phyloP scores from a whole-genome alignment of 35 echinoderm and acorn worm species.

The Anneissia japonica region DNA sequence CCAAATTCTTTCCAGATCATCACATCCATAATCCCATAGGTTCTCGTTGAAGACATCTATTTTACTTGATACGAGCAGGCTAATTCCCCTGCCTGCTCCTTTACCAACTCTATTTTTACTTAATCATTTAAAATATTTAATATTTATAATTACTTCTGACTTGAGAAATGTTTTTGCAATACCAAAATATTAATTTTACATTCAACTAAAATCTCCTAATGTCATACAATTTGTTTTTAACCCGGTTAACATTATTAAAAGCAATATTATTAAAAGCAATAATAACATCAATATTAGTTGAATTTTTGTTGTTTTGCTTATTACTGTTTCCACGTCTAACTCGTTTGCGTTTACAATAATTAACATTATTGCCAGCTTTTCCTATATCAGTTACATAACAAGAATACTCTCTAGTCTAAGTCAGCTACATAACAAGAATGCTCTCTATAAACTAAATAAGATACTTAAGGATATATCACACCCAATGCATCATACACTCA shows the following conservation, averaged over 20 bases:
- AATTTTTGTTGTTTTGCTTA: no score
- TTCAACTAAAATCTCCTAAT: background rate
- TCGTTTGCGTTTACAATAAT: no score
- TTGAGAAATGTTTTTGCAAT: constrained; percentile 16
- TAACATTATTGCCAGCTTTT: no score
- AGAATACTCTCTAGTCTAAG: no score
- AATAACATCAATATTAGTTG: no score
- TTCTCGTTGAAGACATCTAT: background rate
- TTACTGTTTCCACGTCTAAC: no score
- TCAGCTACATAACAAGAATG: no score
- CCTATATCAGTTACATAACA: no score
- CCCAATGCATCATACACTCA: no score
- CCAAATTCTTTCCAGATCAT: background rate
- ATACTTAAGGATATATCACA: no score
- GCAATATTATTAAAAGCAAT: no score
- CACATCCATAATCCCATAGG: background rate
- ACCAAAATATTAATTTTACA: constrained; percentile 10
- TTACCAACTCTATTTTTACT: constrained; percentile 18
- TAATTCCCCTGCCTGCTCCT: constrained; percentile 4
- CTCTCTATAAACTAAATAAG: no score
- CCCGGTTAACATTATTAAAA: constrained; percentile 9
- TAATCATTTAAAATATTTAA: constrained; percentile 11
- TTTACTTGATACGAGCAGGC: background rate
- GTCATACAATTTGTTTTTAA: constrained; percentile 9
- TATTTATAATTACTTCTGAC: background rate